These are phyloP conservation scores for Ips typographus DNA, from an alignment of 1,140 invertebrate genomes.

Conservation along the genomic window DNA sequence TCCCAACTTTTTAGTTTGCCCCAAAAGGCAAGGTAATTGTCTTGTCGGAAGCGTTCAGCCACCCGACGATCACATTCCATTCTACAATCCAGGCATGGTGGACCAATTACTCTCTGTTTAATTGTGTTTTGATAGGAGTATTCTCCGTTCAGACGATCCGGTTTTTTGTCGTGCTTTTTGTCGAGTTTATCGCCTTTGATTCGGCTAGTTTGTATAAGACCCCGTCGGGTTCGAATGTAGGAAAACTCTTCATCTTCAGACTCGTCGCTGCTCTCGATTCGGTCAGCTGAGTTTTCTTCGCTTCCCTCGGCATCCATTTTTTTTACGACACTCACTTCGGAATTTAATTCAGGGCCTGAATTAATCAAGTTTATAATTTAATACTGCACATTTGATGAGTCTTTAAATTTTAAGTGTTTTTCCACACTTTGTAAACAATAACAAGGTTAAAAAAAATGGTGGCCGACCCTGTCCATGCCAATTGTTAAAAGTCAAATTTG, in stretches of 20 bases:
- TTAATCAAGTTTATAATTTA: no score
- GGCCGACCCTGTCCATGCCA: no score
- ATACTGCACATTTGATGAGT: no score
- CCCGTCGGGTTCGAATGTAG: slow-evolving; percentile 14
- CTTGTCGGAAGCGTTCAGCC: slow-evolving; percentile 23
- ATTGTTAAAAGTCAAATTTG: no score
- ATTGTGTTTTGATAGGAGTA: slow-evolving; percentile 28
- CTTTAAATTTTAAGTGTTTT: neutral
- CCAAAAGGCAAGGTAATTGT: slow-evolving; percentile 27
- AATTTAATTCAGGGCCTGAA: no score
- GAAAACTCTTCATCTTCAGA: slow-evolving; percentile 19
- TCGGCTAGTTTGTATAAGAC: slow-evolving; percentile 19
- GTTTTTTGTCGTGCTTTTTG: slow-evolving; percentile 10
- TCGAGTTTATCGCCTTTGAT: neutral
- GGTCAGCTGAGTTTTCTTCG: neutral
- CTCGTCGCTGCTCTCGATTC: slow-evolving; percentile 18
- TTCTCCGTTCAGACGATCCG: slow-evolving; percentile 22
- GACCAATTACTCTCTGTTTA: slow-evolving; percentile 28
- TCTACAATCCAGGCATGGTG: slow-evolving; percentile 24
- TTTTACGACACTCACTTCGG: neutral
- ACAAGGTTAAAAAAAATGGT: slow-evolving; percentile 15
- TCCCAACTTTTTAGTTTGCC: slow-evolving; percentile 30
- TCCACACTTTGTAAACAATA: slow-evolving; percentile 13
- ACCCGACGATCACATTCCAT: slow-evolving; percentile 24
- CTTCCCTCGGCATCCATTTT: neutral